Percentiles rank a stretch among this genome's conserved stretches.
Conservation (phyloP, 2,888 invertebrate species). For the Anarsia innoxiella region DNA sequence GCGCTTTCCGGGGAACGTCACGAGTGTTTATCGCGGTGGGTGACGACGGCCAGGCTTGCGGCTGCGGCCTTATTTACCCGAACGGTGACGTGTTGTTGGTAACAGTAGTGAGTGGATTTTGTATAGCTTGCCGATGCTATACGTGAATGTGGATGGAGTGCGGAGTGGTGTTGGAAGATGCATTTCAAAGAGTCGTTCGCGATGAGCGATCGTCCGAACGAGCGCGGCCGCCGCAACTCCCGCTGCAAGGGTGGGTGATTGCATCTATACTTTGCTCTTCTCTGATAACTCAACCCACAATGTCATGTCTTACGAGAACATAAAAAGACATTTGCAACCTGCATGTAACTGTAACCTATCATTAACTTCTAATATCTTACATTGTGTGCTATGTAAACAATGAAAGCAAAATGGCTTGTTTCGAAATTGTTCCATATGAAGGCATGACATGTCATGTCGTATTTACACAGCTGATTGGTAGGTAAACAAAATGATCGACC, state of each 20-base stretch:
- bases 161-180: conserved; percentile 69
- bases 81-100: conserved; percentile 46
- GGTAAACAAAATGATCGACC: too few relatives aligned
- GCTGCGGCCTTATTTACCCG: conserved; percentile 32
- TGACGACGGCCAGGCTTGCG: conserved; percentile 34
- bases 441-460: too few relatives aligned
- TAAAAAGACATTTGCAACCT: too few relatives aligned
- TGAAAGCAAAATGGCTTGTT: too few relatives aligned
- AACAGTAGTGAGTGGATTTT: conserved; percentile 64
- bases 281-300: too few relatives aligned
- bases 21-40: conserved; percentile 42
- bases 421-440: too few relatives aligned
- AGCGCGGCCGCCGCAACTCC: conserved; percentile 72
- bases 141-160: conserved; percentile 69
- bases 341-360: too few relatives aligned
- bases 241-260: conserved; percentile 70
- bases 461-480: too few relatives aligned
- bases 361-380: too few relatives aligned
- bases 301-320: too few relatives aligned
- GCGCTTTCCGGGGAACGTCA: conserved; percentile 40
- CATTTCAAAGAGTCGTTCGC: conserved; percentile 75
- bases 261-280: not conserved
- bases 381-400: too few relatives aligned
- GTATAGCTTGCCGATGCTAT: conserved; percentile 64
- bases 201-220: conserved; percentile 74